phyloP scores from a whole-genome alignment of 2,888 invertebrate species.

The Monopis laevigella region DNA sequence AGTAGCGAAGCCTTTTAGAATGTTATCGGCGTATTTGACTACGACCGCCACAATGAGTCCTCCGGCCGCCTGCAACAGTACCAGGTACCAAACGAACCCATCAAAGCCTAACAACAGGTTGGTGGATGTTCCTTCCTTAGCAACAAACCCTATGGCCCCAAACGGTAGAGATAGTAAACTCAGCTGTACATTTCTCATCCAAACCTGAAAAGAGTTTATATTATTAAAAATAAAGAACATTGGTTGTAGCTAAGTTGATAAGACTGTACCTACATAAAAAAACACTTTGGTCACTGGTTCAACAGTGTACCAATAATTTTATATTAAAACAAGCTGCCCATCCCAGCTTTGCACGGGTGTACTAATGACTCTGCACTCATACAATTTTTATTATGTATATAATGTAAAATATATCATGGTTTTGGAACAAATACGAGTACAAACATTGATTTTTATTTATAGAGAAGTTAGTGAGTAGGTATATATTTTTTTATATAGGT shows the following conservation, averaged over 20 bases:
- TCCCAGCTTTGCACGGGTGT: too few relatives aligned
- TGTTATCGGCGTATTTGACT: slow-evolving; percentile 99
- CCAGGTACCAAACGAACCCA: slow-evolving; percentile 86
- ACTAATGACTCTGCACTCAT: too few relatives aligned
- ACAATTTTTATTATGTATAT: too few relatives aligned
- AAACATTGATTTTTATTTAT: too few relatives aligned
- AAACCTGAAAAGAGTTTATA: slow-evolving; percentile 69
- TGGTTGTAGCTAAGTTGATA: too few relatives aligned
- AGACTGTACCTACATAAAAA: too few relatives aligned
- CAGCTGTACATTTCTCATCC: slow-evolving; percentile 98
- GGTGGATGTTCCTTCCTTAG: slow-evolving; percentile 81
- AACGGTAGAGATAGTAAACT: slow-evolving; percentile 92
- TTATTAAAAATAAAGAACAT: too few relatives aligned
- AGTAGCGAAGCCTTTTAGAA: slow-evolving; percentile 97
- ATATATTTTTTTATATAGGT: too few relatives aligned
- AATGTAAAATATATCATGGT: too few relatives aligned
- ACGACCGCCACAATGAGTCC: slow-evolving; percentile 98
- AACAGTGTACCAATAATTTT: not conserved
- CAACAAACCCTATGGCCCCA: slow-evolving; percentile 81
- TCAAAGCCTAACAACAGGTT: slow-evolving; percentile 73
- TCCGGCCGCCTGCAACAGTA: slow-evolving; percentile 91
- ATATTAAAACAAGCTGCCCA: not conserved
- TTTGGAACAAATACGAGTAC: too few relatives aligned
- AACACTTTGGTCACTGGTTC: too few relatives aligned
- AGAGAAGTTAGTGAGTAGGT: too few relatives aligned